These are phyloP conservation scores for Plecturocebus donacophilus DNA, from an alignment of 2,113 vertebrate genomes.

Conservation along the genomic window DNA sequence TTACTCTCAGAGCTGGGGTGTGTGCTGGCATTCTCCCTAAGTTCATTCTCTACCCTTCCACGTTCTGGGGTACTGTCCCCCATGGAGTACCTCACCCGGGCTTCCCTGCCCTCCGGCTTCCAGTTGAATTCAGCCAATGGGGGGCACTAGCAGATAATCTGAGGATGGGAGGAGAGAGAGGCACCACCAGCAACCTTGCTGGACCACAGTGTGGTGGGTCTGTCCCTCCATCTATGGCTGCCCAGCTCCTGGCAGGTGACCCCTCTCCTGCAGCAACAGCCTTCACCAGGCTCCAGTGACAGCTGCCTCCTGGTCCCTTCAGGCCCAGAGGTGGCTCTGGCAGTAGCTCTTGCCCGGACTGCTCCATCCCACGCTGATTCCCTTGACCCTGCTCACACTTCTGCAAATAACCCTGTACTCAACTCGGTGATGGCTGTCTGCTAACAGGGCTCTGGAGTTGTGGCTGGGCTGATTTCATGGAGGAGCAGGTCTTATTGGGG, in stretches of 20 bases:
- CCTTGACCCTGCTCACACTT: not conserved
- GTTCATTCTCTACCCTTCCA: not conserved
- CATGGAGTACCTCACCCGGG: no score
- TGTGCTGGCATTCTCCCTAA: no score
- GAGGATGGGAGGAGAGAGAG: not conserved
- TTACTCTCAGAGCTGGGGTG: not conserved
- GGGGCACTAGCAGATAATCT: not conserved
- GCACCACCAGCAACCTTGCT: not conserved
- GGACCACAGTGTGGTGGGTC: no score
- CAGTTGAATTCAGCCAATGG: not conserved
- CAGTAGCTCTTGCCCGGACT: accelerated
- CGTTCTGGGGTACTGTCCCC: not conserved
- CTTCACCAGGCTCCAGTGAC: no score
- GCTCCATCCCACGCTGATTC: not conserved
- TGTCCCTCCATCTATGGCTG: not conserved
- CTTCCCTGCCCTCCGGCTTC: not conserved
- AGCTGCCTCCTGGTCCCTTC: not conserved
- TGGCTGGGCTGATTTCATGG: not conserved
- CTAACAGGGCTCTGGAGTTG: not conserved
- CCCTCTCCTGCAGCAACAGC: not conserved
- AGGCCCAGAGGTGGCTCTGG: not conserved
- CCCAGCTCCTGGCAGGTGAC: not conserved
- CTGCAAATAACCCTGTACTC: not conserved
- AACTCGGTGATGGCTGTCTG: not conserved
- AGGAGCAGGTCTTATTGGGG: not conserved